phyloP scores from a whole-genome alignment of 2,888 invertebrate genomes.

The Pyrochroa serraticornis region DNA sequence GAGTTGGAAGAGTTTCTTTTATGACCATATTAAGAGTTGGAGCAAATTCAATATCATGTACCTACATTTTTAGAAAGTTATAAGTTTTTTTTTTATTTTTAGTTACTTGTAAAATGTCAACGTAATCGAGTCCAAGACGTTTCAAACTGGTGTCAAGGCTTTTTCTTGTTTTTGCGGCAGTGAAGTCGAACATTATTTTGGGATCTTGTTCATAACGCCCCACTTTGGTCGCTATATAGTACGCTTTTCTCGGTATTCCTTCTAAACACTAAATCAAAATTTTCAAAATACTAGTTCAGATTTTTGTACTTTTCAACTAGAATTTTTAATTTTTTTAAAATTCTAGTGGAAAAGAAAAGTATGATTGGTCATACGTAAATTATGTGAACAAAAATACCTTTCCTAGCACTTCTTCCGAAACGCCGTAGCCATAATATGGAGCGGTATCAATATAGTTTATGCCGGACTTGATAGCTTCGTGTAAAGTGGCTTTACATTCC shows the following conservation, averaged over 20 bases:
- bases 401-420: constrained; percentile 81
- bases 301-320: no score
- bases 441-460: constrained; percentile 92
- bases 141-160: constrained; percentile 79
- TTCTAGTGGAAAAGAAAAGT: no score
- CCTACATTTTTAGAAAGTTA: constrained; percentile 59
- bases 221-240: constrained; percentile 89
- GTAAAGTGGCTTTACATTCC: constrained; percentile 72
- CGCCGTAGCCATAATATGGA: constrained; percentile 90
- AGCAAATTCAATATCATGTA: constrained; percentile 93
- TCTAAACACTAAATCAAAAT: constrained; percentile 67
- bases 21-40: constrained; percentile 74
- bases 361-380: no score
- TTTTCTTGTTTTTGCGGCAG: constrained; percentile 72
- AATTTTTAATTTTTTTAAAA: no score
- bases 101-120: constrained; percentile 84
- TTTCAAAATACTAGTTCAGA: no score
- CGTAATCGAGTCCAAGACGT: constrained; percentile 76
- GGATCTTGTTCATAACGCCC: constrained; percentile 79
- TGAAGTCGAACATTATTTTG: constrained; percentile 85
- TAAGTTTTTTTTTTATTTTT: constrained; percentile 1
- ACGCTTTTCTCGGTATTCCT: constrained; percentile 79
- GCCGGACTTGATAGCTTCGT: constrained; percentile 74
- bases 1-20: constrained; percentile 84
- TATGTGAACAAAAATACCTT: constrained; percentile 60